Evolutionary conservation across 1,140 invertebrate genomes (phyloP).

Genomic region (Harpegnathos saltator): DNA sequence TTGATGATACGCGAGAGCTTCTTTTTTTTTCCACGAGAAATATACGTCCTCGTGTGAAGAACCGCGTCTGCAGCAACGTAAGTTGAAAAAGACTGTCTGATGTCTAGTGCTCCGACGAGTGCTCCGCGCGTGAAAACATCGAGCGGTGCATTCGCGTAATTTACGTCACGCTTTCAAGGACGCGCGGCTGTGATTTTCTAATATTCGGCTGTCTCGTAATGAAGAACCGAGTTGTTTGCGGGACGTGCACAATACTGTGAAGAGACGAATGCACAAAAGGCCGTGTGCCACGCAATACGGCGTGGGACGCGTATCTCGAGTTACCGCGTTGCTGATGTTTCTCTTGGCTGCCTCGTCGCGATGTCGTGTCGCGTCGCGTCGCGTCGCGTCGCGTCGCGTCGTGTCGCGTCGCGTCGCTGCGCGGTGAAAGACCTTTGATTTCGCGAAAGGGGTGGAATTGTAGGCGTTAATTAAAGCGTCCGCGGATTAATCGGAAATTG

Average conservation of each 20-base stretch:
- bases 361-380: constrained; percentile 7
- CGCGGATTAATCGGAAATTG: not conserved
- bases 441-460: not conserved
- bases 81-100: constrained; percentile 30
- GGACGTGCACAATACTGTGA: constrained; percentile 51
- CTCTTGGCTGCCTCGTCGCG: constrained; percentile 12
- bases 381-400: constrained; percentile 8
- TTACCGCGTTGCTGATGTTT: constrained; percentile 62
- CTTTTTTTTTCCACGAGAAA: not conserved
- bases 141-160: constrained; percentile 57
- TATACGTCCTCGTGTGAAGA: not conserved
- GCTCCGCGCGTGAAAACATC: constrained; percentile 2
- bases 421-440: constrained; percentile 10
- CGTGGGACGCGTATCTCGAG: constrained; percentile 49
- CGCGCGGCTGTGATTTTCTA: constrained; percentile 65
- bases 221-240: constrained; percentile 56
- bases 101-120: not conserved
- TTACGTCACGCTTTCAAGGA: constrained; percentile 55
- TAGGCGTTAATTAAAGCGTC: constrained; percentile 11
- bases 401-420: constrained; percentile 23
- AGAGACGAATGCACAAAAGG: constrained; percentile 57
- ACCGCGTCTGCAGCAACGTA: not conserved
- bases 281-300: constrained; percentile 7
- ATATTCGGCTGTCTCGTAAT: constrained; percentile 66
- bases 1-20: not conserved